A percentile compares a stretch with the other conserved stretches of the same genome.
These are phyloP conservation scores for Hirtodrosophila histrioides DNA, from an alignment of 2,888 invertebrate genomes.

Conservation along the genomic window DNA sequence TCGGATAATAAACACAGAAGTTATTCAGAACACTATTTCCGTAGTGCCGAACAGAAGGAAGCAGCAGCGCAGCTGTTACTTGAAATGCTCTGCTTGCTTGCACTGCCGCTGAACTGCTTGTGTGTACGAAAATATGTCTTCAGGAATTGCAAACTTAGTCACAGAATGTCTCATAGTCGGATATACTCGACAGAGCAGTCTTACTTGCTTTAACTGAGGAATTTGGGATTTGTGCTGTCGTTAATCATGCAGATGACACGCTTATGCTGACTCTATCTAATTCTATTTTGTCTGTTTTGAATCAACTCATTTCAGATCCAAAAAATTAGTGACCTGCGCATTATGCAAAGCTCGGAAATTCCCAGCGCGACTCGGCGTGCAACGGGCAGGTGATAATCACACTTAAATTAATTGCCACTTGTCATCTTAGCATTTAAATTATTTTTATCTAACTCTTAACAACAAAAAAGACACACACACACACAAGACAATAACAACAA, in stretches of 20 bases:
- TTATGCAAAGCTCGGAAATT: constrained; percentile 66
- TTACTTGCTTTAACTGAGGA: background rate
- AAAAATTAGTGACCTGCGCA: constrained; percentile 71
- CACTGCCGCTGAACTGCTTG: too few relatives aligned
- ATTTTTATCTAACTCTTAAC: constrained; percentile 68
- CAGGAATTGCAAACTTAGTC: too few relatives aligned
- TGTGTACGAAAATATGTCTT: too few relatives aligned
- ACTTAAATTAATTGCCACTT: constrained; percentile 80
- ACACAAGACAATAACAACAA: constrained; percentile 23
- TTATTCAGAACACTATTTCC: too few relatives aligned
- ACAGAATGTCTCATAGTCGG: too few relatives aligned
- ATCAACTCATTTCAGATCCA: constrained; percentile 55
- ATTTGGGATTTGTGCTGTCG: constrained; percentile 26
- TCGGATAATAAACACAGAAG: too few relatives aligned
- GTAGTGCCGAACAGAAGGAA: too few relatives aligned
- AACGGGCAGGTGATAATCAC: constrained; percentile 77
- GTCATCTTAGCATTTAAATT: constrained; percentile 79
- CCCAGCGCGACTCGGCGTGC: constrained; percentile 61
- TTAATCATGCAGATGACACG: constrained; percentile 46
- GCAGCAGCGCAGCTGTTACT: too few relatives aligned
- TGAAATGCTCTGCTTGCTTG: too few relatives aligned
- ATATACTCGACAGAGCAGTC: too few relatives aligned
- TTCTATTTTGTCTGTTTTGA: constrained; percentile 5
- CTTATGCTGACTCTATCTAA: constrained; percentile 44
- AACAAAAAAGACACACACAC: constrained; percentile 25